Conservation (phyloP, 1,140 invertebrate species). For the Drosophila persimilis region DNA sequence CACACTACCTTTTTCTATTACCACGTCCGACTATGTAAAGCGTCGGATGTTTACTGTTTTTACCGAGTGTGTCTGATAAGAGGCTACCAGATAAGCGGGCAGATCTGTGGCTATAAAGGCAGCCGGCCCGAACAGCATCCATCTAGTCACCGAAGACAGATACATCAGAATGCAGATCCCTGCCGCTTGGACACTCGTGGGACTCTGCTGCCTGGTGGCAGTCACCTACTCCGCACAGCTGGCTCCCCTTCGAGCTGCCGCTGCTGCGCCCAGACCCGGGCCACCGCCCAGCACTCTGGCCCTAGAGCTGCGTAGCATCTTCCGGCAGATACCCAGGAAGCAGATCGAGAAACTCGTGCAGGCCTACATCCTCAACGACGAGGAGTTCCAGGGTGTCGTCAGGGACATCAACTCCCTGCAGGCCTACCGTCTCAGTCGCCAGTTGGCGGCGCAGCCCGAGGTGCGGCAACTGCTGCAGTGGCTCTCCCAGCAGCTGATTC, state of each 20-base stretch:
- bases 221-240: background rate
- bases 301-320: constrained; percentile 52
- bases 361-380: constrained; percentile 70
- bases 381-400: constrained; percentile 61
- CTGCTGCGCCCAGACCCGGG: background rate
- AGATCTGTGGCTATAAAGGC: constrained; percentile 34
- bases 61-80: constrained; percentile 25
- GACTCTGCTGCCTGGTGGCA: constrained; percentile 33
- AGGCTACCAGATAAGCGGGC: constrained; percentile 13
- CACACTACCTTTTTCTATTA: constrained; percentile 7
- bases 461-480: constrained; percentile 56
- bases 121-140: background rate
- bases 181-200: constrained; percentile 15
- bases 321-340: constrained; percentile 44
- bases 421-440: constrained; percentile 46
- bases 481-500: constrained; percentile 56
- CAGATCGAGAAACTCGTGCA: constrained; percentile 57
- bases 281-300: constrained; percentile 46
- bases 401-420: constrained; percentile 58
- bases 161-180: constrained; percentile 28
- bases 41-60: constrained; percentile 9
- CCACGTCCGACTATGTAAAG: constrained; percentile 34
- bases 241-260: constrained; percentile 1
- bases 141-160: constrained; percentile 13
- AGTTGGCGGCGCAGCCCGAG: constrained; percentile 59